Evolutionary conservation across 1,140 invertebrate genomes (phyloP), one percentile per base, ranked within the genome.

Genomic region (Holcopasites calliopsidis): DNA sequence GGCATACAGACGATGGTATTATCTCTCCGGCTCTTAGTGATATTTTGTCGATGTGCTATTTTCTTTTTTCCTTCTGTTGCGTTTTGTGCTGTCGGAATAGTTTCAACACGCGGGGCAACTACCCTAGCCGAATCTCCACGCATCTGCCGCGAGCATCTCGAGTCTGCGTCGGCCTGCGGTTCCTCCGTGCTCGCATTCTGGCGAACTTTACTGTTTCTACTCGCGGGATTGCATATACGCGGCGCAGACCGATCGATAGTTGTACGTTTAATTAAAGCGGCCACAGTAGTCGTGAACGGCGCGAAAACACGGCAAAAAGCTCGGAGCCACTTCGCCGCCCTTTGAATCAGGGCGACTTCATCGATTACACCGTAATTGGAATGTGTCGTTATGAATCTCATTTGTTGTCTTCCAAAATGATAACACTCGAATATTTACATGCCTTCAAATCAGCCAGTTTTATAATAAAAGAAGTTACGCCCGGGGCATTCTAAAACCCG

Each of bases 181-280:
- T 75, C 68, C 72, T 58, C 62, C 52, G 52, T 18, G 72, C 40
- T 74, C 62, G 72, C 72, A 74, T 74, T 75, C 72, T 42, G 21
- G 54, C 50, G 38, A 68, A 69, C 72, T 49, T 68, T 7, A 33
- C 52, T 26, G 33, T 52, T 72, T 62, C 47, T 33, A 60, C 31
- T 23, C 33, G 58, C 47, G 13, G 40, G 62, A 50, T 28, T 18
- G 23, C 42, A 40, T 69, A 69, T 33, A 69, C 52, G 70, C 18
- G 21, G 18, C n/a, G 31, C 33, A 7, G 35, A 0, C 2, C 23
- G 40, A 74, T 57, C 50, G 61, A 52, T 52, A 42, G 26, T 11
- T 1, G 60, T 13, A 3, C 35, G 49, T 55, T 73, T 55, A 73
- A 73, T 73, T 73, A 55, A 73, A 73, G 26, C 61, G 23, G 49